These are phyloP conservation scores for Drosophila paulistorum DNA, from an alignment of 1,140 invertebrate species.

Conservation along the genomic window DNA sequence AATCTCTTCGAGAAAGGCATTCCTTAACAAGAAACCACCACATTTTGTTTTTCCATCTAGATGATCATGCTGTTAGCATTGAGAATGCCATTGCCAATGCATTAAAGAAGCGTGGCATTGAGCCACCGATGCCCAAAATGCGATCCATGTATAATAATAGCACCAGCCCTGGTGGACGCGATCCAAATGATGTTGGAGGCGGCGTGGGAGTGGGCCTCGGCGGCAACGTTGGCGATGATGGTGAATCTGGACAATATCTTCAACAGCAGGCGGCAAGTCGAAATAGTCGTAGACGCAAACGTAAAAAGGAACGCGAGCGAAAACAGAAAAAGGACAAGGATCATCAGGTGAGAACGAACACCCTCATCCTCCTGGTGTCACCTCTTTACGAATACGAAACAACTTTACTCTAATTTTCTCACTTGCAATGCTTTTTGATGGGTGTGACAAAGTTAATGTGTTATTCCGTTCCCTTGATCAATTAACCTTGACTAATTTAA, in stretches of 20 bases:
- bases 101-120: constrained; percentile 85
- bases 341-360: constrained; percentile 41
- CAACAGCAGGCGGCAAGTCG: constrained; percentile 56
- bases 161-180: constrained; percentile 7
- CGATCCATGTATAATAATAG: constrained; percentile 29
- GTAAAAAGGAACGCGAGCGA: constrained; percentile 82
- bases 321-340: constrained; percentile 74
- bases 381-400: too few relatives aligned
- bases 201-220: constrained; percentile 23
- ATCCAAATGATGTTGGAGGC: background rate
- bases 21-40: too few relatives aligned
- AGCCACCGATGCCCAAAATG: constrained; percentile 81
- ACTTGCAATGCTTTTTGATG: background rate
- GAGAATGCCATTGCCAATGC: constrained; percentile 90
- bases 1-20: background rate
- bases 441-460: background rate
- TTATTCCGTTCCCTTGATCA: background rate
- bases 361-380: too few relatives aligned
- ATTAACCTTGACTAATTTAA: background rate
- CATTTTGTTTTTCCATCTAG: constrained; percentile 74
- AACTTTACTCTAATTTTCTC: background rate
- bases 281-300: constrained; percentile 81
- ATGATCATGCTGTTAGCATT: constrained; percentile 90
- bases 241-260: constrained; percentile 18
- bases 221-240: background rate